Evolutionary conservation across 2,888 invertebrate species (phyloP).

Genomic region (Platycnemis pennipes): DNA sequence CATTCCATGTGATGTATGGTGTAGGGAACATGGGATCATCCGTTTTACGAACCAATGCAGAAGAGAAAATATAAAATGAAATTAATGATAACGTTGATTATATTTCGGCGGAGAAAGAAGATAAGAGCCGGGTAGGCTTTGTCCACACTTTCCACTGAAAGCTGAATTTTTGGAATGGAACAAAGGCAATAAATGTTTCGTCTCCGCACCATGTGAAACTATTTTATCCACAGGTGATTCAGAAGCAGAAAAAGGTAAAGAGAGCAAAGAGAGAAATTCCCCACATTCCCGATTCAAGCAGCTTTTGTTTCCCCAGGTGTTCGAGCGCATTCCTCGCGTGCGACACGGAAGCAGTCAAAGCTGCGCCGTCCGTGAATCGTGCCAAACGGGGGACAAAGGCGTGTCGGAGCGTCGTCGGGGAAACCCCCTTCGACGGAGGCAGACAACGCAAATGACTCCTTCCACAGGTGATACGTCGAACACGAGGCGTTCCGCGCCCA

Average conservation of each 20-base stretch:
- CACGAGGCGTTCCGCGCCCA: not conserved
- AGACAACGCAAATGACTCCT: constrained; percentile 26
- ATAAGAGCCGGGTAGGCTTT: too few relatives aligned
- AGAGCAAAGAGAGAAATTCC: not conserved
- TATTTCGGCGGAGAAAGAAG: too few relatives aligned
- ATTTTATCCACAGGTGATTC: not conserved
- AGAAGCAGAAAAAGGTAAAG: not conserved
- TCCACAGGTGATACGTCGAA: constrained; percentile 32
- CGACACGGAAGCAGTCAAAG: not conserved
- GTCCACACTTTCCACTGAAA: too few relatives aligned
- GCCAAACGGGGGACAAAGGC: not conserved
- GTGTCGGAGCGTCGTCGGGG: not conserved
- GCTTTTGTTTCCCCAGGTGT: constrained; percentile 8
- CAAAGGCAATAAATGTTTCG: too few relatives aligned
- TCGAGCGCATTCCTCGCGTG: not conserved
- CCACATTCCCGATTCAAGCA: not conserved
- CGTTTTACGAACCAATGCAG: too few relatives aligned
- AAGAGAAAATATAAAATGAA: too few relatives aligned
- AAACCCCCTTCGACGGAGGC: not conserved
- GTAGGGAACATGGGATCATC: too few relatives aligned
- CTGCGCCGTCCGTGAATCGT: not conserved
- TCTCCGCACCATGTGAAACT: too few relatives aligned
- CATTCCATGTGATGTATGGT: not conserved
- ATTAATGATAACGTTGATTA: too few relatives aligned
- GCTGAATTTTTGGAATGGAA: too few relatives aligned